phyloP scores from a whole-genome alignment of 2,888 invertebrate genomes.

The Apotomis betuletana region DNA sequence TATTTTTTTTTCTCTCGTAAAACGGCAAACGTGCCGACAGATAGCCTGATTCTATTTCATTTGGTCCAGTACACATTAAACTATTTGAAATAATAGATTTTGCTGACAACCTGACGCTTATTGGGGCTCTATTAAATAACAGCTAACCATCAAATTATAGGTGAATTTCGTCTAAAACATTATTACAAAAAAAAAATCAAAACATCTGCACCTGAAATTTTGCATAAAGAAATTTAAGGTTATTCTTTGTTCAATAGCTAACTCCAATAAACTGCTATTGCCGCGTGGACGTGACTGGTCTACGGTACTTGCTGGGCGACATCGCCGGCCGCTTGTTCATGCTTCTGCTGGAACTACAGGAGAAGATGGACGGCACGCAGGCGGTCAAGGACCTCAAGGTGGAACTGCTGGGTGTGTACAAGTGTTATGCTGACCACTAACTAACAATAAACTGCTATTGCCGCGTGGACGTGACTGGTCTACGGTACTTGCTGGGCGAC shows the following conservation, averaged over 20 bases:
- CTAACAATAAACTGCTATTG: conserved; percentile 91
- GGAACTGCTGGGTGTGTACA: conserved; percentile 89
- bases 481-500: conserved; percentile 95
- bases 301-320: conserved; percentile 96
- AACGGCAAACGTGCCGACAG: no score
- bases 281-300: conserved; percentile 94
- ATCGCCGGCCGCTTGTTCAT: conserved; percentile 98
- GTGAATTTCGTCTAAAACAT: no score
- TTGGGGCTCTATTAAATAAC: no score
- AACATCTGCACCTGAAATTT: background rate
- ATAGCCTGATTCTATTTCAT: no score
- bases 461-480: no score
- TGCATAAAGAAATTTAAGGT: background rate
- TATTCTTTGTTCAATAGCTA: conserved; percentile 80
- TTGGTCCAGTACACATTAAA: no score
- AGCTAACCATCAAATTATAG: no score
- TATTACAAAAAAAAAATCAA: background rate
- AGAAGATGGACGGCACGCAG: conserved; percentile 88
- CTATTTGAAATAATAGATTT: no score
- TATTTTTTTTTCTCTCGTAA: no score
- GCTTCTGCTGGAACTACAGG: conserved; percentile 94
- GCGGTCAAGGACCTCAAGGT: conserved; percentile 96
- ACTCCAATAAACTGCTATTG: conserved; percentile 98
- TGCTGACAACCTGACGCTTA: no score
- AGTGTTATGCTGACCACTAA: no score